Percentiles rank a stretch among this genome's conserved stretches.
Conservation (phyloP, 2,888 invertebrate genomes). For the Erebia palarica region DNA sequence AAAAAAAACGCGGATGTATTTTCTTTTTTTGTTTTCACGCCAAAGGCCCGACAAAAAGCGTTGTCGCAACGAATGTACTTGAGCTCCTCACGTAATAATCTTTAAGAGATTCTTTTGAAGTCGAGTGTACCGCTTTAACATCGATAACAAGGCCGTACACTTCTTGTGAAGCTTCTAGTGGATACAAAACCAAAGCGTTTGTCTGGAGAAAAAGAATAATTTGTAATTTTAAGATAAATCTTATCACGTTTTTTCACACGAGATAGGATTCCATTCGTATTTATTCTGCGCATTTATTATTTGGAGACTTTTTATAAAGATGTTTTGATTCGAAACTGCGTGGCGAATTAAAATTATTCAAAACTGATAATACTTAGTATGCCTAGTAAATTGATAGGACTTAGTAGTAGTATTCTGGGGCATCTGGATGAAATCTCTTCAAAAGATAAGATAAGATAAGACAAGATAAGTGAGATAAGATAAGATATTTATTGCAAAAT, state of each 20-base stretch:
- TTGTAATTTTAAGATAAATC: neutral
- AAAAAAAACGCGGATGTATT: no score
- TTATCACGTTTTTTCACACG: neutral
- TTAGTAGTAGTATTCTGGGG: no score
- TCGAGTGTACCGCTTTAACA: constrained; percentile 16
- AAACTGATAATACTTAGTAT: no score
- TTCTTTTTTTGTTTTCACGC: no score
- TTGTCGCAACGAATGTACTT: neutral
- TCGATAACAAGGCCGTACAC: constrained; percentile 16
- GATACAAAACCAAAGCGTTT: constrained; percentile 18
- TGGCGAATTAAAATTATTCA: no score
- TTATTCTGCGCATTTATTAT: neutral
- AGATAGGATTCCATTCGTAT: neutral
- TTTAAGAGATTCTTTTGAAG: constrained; percentile 20
- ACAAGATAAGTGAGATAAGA: no score
- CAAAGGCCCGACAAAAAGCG: no score
- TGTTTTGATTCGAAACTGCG: no score
- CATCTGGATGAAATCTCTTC: no score
- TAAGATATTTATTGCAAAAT: no score
- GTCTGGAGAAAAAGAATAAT: constrained; percentile 15
- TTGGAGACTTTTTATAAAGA: neutral
- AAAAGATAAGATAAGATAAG: no score
- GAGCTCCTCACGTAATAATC: constrained; percentile 6
- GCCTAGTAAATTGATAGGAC: no score
- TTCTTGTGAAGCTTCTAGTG: constrained; percentile 10